Conservation (phyloP, 2,113 vertebrate species). For the Coracopsis vasa region DNA sequence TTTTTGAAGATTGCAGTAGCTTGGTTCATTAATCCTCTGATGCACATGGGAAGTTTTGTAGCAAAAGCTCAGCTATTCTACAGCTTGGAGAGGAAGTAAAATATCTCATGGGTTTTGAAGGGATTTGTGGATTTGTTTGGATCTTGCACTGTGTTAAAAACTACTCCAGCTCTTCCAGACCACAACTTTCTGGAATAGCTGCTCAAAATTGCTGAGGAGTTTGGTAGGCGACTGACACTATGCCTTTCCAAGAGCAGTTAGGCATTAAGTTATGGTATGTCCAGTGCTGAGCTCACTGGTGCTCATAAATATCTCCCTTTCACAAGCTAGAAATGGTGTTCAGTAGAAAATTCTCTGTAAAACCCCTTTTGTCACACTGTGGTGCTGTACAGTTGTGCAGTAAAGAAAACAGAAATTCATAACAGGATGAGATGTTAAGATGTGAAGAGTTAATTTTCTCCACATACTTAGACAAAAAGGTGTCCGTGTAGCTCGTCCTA, state of each 20-base stretch:
- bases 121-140: neutral
- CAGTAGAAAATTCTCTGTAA: neutral
- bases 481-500: rapidly evolving
- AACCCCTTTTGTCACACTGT: neutral
- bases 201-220: neutral
- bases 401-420: neutral
- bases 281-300: neutral
- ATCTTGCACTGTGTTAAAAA: neutral
- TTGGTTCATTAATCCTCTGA: neutral
- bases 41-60: neutral
- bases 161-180: neutral
- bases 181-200: neutral
- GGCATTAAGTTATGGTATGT: neutral
- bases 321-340: neutral
- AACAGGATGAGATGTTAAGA: rapidly evolving
- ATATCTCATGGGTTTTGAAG: neutral
- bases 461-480: neutral
- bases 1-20: neutral
- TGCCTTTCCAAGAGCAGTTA: neutral
- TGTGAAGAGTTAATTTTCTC: neutral
- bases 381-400: too few relatives aligned
- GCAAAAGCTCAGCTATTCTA: neutral
- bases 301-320: neutral
- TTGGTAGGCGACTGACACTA: rapidly evolving
- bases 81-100: neutral